These are phyloP conservation scores for Enteromius fasciolatus DNA, from an alignment of 2,797 vertebrate genomes.

Conservation along the genomic window DNA sequence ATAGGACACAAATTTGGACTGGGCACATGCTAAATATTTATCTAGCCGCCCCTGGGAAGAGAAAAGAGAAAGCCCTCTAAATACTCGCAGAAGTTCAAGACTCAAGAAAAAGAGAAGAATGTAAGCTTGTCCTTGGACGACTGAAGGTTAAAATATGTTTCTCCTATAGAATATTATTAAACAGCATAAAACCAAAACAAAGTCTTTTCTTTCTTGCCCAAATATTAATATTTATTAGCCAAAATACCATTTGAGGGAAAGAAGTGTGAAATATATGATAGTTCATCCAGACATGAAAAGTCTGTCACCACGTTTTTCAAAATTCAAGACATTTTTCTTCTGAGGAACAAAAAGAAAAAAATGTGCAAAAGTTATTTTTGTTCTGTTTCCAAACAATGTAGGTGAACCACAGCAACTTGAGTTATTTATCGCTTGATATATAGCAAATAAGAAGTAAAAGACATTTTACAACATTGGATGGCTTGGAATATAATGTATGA, in stretches of 20 bases:
- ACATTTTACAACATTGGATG: neutral
- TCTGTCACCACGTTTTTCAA: neutral
- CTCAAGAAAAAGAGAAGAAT: constrained; percentile 24
- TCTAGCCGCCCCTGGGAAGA: constrained; percentile 51
- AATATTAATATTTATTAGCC: neutral
- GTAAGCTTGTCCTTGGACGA: constrained; percentile 22
- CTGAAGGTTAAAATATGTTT: constrained; percentile 22
- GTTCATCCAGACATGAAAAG: neutral
- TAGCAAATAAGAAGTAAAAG: neutral
- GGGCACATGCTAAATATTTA: constrained; percentile 64
- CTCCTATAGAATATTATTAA: constrained; percentile 21
- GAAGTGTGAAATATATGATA: constrained; percentile 6
- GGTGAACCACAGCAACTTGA: neutral
- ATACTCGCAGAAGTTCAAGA: constrained; percentile 45
- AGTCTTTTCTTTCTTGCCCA: neutral
- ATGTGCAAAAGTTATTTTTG: neutral
- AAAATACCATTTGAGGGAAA: neutral
- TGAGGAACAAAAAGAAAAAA: neutral
- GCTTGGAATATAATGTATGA: neutral
- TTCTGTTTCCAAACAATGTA: neutral
- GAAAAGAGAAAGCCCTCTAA: constrained; percentile 42
- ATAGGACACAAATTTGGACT: constrained; percentile 61
- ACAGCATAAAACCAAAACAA: constrained; percentile 1
- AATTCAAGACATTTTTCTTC: neutral
- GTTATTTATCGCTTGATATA: neutral